These are phyloP conservation scores for Bubalus kerabau DNA, from an alignment of 2,113 vertebrate genomes.

Conservation along the genomic window DNA sequence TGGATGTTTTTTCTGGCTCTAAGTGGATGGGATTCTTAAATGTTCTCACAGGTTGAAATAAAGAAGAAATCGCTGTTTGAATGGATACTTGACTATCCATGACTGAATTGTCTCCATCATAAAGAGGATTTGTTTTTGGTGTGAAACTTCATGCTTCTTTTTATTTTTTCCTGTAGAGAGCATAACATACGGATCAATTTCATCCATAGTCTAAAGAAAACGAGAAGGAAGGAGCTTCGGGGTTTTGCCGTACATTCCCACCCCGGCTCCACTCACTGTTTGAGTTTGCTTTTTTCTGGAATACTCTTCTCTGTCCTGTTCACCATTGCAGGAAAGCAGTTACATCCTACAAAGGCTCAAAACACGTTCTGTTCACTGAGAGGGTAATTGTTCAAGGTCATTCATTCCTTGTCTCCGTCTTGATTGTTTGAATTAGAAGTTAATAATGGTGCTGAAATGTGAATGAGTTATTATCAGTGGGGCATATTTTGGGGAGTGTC, in stretches of 20 bases:
- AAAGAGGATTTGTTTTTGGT: not conserved
- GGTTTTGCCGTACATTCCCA: constrained; percentile 39
- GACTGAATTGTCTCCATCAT: constrained; percentile 3
- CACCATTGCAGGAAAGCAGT: constrained; percentile 61
- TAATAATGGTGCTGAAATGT: constrained; percentile 81
- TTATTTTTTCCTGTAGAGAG: constrained; percentile 31
- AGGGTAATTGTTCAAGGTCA: constrained; percentile 83
- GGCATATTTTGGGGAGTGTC: constrained; percentile 84
- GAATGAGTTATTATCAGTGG: constrained; percentile 84
- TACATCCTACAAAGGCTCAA: constrained; percentile 77
- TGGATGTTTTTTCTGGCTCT: constrained; percentile 55
- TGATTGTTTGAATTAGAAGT: constrained; percentile 83
- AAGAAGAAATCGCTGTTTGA: not conserved
- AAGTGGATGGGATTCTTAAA: constrained; percentile 44
- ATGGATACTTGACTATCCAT: not conserved
- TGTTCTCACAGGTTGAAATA: constrained; percentile 59
- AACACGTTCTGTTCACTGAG: constrained; percentile 80
- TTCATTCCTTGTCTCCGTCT: constrained; percentile 80
- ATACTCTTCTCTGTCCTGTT: constrained; percentile 59
- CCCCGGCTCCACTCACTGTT: not conserved
- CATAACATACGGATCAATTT: not conserved
- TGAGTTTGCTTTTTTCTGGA: constrained; percentile 68
- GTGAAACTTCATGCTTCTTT: not conserved
- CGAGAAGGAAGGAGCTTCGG: constrained; percentile 36
- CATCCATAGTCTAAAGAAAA: constrained; percentile 36